Base-by-base conservation (phyloP, 2,797 vertebrate genomes). In the Lutjanus argentimaculatus region DNA sequence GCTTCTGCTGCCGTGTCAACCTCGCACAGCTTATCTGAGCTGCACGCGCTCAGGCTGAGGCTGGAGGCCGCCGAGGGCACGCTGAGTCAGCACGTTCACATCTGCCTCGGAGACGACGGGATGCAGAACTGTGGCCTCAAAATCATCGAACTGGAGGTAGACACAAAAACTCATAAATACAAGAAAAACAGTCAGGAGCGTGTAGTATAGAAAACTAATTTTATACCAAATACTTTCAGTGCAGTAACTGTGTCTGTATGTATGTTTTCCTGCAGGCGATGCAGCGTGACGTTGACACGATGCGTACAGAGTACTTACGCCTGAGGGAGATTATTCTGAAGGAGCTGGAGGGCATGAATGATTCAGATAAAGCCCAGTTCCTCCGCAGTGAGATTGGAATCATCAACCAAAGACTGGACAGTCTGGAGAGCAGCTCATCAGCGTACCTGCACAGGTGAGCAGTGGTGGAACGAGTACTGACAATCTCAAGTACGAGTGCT, bases 121-220 rank as follows among this genome's bases (percentile, higher is more conserved):
- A 51, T 92, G 4, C 94, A 96, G 2, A 96, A 98, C 81, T 97
- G 97, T 76, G 90, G 95, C 36, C 83, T 92, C 77, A 97, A 95
- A 92, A 96, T 98, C 84, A 92, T 90, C 10, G 95, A 97, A 85
- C 90, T 99, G n/a, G 96, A 98, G 97, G 98, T 98, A 92, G 72
- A 63, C 61, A n/a, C 43, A 51, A 19, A 57, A n/a, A 71, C 30
- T 15, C 21, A 46, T 2, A 72, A 56, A 58, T 2, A 53, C 25
- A 59, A 36, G 55, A 77, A 48, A 25, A 63, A 58, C 13, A 66
- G 56, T 62, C 21, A 30, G 25, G 3, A 4, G 2, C 48, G 12
- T 16, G 13, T 16, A 22, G 6, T 25, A 1, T 61, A 51, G 21
- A 65, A 74, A 61, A 40, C 17, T 5, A 4, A 15, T 21, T 2